These are phyloP conservation scores for Parasteatoda lunata DNA, from an alignment of 2,888 invertebrate species.

Conservation along the genomic window DNA sequence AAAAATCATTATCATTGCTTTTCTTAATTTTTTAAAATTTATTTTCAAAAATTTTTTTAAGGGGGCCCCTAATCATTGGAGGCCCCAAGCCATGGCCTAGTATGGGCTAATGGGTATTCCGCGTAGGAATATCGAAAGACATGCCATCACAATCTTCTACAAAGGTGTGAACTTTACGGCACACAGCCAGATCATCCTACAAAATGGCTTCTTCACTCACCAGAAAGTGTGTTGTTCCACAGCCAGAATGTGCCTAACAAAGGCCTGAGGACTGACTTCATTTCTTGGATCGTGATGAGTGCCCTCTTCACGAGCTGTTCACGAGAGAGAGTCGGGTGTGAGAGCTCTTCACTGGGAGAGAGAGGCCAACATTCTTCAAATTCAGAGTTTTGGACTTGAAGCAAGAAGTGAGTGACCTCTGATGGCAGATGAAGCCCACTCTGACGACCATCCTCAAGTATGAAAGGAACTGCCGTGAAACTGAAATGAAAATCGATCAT, in stretches of 20 bases:
- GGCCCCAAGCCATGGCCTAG: too few species aligned
- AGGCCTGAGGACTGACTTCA: not conserved
- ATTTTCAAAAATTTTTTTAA: too few species aligned
- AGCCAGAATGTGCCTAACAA: constrained; percentile 18
- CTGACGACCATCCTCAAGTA: not conserved
- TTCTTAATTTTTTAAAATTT: too few species aligned
- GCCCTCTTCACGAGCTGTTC: constrained; percentile 15
- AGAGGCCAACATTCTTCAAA: not conserved
- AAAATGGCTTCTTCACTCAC: not conserved
- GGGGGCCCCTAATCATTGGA: too few species aligned
- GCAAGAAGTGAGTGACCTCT: constrained; percentile 7
- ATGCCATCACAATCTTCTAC: too few species aligned
- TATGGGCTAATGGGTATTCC: too few species aligned
- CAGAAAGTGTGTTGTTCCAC: constrained; percentile 8
- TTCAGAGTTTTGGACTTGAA: constrained; percentile 17
- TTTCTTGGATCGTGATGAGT: constrained; percentile 17
- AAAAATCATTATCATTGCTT: too few species aligned
- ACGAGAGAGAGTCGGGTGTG: not conserved
- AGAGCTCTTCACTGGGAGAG: not conserved
- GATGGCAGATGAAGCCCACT: constrained; percentile 5
- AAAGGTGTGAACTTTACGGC: too few species aligned
- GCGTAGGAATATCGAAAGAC: too few species aligned
- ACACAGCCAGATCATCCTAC: too few species aligned
- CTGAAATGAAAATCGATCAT: not conserved
- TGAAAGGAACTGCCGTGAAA: constrained; percentile 4